A percentile compares a stretch with the other conserved stretches of the same genome.
phyloP scores from a whole-genome alignment of 2,797 vertebrate species.

The Miichthys miiuy region DNA sequence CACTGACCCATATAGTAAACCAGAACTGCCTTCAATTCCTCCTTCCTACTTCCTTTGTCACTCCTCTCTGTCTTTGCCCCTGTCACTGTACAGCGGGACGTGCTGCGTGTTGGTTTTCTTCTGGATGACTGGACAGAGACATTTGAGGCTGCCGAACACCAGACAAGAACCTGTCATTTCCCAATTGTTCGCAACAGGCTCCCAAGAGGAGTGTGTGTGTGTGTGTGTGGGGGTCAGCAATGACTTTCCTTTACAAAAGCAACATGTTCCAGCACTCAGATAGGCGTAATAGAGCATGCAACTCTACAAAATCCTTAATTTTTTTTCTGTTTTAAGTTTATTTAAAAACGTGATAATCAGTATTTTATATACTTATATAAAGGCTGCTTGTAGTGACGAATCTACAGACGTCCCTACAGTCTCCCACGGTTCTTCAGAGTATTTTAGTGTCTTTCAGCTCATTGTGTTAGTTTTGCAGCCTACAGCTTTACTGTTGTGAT shows the following conservation, averaged over 20 bases:
- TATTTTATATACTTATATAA: neutral
- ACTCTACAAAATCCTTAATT: neutral
- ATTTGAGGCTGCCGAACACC: conserved; percentile 58
- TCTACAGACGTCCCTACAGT: neutral
- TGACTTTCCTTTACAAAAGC: conserved; percentile 27
- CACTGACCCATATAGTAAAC: conserved; percentile 66
- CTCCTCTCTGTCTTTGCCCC: conserved; percentile 16
- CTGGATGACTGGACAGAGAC: conserved; percentile 69
- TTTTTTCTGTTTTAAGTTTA: neutral
- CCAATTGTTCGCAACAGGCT: conserved; percentile 63
- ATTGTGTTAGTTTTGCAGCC: neutral
- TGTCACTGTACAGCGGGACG: conserved; percentile 35
- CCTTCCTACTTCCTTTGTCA: conserved; percentile 7
- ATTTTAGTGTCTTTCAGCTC: neutral
- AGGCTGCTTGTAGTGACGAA: neutral
- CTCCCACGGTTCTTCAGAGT: neutral
- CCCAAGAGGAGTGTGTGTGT: conserved; percentile 1
- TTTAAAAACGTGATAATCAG: neutral
- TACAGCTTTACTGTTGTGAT: neutral
- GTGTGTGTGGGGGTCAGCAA: neutral
- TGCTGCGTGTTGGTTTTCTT: conserved; percentile 60
- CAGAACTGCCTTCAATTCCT: conserved; percentile 33
- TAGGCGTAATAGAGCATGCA: neutral
- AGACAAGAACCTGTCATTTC: conserved; percentile 75
- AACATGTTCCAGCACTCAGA: neutral